Evolutionary conservation across 2,888 invertebrate genomes (phyloP), one percentile per base, ranked within the genome.

Genomic region (Cheilosia urbana): DNA sequence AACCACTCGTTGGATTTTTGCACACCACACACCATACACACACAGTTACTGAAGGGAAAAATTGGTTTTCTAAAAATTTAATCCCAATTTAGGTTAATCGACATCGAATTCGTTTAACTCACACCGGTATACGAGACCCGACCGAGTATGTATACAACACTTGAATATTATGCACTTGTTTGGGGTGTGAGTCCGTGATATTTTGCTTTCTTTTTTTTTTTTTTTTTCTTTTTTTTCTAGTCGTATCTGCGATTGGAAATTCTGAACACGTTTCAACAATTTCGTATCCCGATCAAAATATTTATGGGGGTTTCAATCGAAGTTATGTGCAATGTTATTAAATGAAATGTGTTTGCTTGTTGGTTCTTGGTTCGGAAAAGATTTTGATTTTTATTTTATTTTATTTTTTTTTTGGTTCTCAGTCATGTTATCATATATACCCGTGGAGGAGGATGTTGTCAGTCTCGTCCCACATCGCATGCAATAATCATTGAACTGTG

Each of bases 221-320:
- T 24, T 24, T 0, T 3, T 21, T 34, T 47, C 55, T 63, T 42
- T 27, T 76, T 37, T 58, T 49, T 51, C 47, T 24, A 37, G 17
- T 15, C 19, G 51, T 42, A 62, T 66, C 60, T 62, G 71, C 83
- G 85, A 88, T 88, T 88, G 87, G 27, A 66, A 80, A 88, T 85
- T 85, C 88, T 73, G 83, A 87, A 84, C 88, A 88, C 87, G 88
- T 88, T 88, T 87, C 75, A 81, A 88, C 87, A 87, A 87, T 87
- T 88, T 87, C 84, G 65, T 88, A 78, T 82, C 75, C 76, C 47
- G 71, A 72, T 80, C 85, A 85, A 81, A 77, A 85, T 85, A 85
- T 85, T 85, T 85, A 85, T 80, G 80, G 72, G 71, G 49, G 68
- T 80, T 85, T 81, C 80, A 85, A 85, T 80, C 76, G 75, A 72